Conservation (phyloP, 2,888 invertebrate species). For the Alentia gelatinosa region DNA sequence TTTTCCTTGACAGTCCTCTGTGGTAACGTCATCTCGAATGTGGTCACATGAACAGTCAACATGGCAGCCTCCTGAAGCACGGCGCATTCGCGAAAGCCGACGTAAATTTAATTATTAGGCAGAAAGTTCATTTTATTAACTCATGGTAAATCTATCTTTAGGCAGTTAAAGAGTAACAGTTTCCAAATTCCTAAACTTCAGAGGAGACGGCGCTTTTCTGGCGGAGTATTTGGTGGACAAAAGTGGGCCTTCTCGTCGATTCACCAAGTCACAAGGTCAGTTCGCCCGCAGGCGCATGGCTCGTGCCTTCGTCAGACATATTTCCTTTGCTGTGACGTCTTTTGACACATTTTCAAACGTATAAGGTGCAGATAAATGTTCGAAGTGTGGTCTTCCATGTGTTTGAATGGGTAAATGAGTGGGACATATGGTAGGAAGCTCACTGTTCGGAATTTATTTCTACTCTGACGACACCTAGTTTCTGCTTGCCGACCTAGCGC, state of each 20-base stretch:
- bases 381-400: background rate
- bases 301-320: conserved; percentile 49
- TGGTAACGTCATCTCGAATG: conserved; percentile 53
- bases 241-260: conserved; percentile 49
- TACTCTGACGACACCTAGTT: conserved; percentile 36
- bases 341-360: background rate
- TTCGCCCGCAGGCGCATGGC: conserved; percentile 54
- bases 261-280: conserved; percentile 48
- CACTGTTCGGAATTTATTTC: background rate
- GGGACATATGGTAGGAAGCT: conserved; percentile 40
- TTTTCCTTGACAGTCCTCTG: conserved; percentile 12
- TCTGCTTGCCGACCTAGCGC: conserved; percentile 21
- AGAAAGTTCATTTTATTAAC: conserved; percentile 53
- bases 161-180: conserved; percentile 50
- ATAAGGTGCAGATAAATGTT: background rate
- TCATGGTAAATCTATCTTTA: conserved; percentile 52
- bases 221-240: conserved; percentile 50
- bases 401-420: background rate
- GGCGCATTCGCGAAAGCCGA: conserved; percentile 37
- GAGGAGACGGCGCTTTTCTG: conserved; percentile 34
- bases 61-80: conserved; percentile 53
- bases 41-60: conserved; percentile 54
- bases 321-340: conserved; percentile 42
- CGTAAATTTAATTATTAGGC: conserved; percentile 52
- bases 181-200: conserved; percentile 18